phyloP scores from a whole-genome alignment of 53 echinoderm and acorn worm genomes.

The Pentamera pediparva region DNA sequence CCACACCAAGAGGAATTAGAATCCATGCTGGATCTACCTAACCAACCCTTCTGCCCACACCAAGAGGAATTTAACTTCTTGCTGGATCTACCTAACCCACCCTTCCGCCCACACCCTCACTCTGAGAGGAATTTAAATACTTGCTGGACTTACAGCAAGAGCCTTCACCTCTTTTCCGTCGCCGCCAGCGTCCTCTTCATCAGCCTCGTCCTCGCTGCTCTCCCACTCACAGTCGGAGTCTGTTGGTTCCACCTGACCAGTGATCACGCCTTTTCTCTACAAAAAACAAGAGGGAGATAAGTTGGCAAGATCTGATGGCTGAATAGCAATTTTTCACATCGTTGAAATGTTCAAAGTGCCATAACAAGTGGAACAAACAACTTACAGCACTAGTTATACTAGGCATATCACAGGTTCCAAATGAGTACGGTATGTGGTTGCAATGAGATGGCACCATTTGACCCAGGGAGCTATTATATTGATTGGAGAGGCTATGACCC shows the following conservation, averaged over 20 bases:
- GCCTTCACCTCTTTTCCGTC: conserved; percentile 93
- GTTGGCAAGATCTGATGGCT: too few species aligned
- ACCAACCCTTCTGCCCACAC: neutral
- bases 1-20: too few species aligned
- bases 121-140: neutral
- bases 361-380: neutral
- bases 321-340: neutral
- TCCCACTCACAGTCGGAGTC: conserved; percentile 99
- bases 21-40: neutral
- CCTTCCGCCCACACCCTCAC: neutral
- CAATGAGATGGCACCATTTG: too few species aligned
- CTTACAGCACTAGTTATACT: neutral
- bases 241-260: conserved; percentile 85
- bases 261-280: conserved; percentile 90
- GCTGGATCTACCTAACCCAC: neutral
- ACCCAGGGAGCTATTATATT: too few species aligned
- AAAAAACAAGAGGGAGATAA: too few species aligned
- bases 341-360: neutral
- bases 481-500: too few species aligned
- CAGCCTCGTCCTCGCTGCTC: conserved; percentile 85
- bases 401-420: too few species aligned
- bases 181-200: conserved; percentile 79
- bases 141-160: conserved; percentile 88
- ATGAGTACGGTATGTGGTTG: too few species aligned
- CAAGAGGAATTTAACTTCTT: neutral